Evolutionary conservation across 2,888 invertebrate genomes (phyloP).

Genomic region (Cheilosia grossa): DNA sequence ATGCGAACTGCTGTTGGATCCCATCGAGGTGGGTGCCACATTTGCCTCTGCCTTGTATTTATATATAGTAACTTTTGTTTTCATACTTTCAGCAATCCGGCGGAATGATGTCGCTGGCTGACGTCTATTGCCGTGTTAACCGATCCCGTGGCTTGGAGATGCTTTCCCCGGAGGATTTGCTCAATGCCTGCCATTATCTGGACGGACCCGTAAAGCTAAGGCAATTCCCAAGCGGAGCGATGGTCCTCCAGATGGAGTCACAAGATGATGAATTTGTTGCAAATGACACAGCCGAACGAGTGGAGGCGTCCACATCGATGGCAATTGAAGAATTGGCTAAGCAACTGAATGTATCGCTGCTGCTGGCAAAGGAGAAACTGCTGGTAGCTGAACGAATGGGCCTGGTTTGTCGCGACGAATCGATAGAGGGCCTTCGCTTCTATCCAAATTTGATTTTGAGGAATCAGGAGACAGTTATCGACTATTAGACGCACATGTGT

Average conservation of each 20-base stretch:
- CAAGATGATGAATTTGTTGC: slow-evolving; percentile 89
- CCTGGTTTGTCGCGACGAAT: slow-evolving; percentile 96
- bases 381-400: slow-evolving; percentile 94
- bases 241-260: slow-evolving; percentile 93
- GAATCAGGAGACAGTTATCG: slow-evolving; percentile 50
- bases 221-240: slow-evolving; percentile 97
- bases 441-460: slow-evolving; percentile 94
- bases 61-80: background rate
- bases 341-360: slow-evolving; percentile 91
- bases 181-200: slow-evolving; percentile 92
- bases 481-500: slow-evolving; percentile 43
- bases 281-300: slow-evolving; percentile 86
- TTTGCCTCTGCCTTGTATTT: background rate
- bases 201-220: slow-evolving; percentile 90
- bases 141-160: slow-evolving; percentile 97
- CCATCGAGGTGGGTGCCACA: slow-evolving; percentile 87
- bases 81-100: slow-evolving; percentile 90
- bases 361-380: slow-evolving; percentile 95
- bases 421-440: slow-evolving; percentile 96
- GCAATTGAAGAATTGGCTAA: slow-evolving; percentile 95
- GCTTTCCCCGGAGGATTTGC: slow-evolving; percentile 97
- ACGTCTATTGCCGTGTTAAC: slow-evolving; percentile 98
- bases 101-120: slow-evolving; percentile 98
- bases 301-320: slow-evolving; percentile 88
- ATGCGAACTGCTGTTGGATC: slow-evolving; percentile 90